Percentiles rank a stretch among this genome's conserved stretches.
phyloP scores from a whole-genome alignment of 2,113 vertebrate species.

The Climacteris rufus region DNA sequence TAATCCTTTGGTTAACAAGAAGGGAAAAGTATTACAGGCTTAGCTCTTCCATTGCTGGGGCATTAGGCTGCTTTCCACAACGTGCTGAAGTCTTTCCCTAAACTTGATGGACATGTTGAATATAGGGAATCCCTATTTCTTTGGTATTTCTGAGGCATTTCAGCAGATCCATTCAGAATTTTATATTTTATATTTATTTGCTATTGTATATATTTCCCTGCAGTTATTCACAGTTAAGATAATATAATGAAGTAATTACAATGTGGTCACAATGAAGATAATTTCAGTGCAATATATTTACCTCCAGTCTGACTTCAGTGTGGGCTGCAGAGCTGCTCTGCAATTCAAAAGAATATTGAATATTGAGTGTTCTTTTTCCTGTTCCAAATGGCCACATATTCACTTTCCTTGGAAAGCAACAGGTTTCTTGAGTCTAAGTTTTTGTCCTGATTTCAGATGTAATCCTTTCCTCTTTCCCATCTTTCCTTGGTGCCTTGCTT shows the following conservation, averaged over 20 bases:
- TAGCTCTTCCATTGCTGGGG: background rate
- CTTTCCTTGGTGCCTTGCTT: background rate
- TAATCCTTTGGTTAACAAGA: background rate
- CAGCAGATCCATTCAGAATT: background rate
- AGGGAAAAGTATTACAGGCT: background rate
- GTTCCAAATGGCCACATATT: background rate
- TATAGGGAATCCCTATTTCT: background rate
- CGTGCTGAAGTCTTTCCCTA: background rate
- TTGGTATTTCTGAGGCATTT: background rate
- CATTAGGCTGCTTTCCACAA: background rate
- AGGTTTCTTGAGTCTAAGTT: background rate
- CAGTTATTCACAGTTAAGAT: background rate
- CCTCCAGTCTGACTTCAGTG: too few relatives aligned
- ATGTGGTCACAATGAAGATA: background rate
- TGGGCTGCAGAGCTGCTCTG: background rate
- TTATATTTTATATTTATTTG: background rate
- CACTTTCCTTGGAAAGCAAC: background rate
- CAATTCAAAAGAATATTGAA: background rate
- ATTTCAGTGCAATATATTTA: fast-evolving
- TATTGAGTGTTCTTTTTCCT: background rate
- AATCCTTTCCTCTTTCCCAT: background rate
- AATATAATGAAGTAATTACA: background rate
- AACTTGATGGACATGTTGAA: fast-evolving
- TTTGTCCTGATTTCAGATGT: background rate
- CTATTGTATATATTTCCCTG: fast-evolving